Base-by-base conservation (phyloP, 1,140 invertebrate species). In the Lepidurus apus region DNA sequence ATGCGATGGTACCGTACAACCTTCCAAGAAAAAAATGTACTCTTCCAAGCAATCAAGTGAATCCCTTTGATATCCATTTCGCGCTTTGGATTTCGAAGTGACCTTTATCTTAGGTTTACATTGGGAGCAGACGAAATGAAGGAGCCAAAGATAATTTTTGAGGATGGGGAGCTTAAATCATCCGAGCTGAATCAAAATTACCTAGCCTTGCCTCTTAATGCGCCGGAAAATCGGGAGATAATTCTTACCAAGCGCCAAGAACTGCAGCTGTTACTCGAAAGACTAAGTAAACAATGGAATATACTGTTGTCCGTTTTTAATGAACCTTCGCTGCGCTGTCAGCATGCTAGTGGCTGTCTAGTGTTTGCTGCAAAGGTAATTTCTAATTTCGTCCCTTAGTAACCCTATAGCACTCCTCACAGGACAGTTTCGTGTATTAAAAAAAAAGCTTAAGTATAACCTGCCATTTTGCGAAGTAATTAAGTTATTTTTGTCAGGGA, bases 1-100 rank as follows among this genome's bases (percentile, higher is more conserved):
- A 65, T 65, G 53, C 53, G 53, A 7, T 65, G 53, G 53, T 65
- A 65, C 53, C 53, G 53, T 65, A 65, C 53, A 17, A 65, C 53
- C 17, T 65, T 65, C 53, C 53, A 65, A 65, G 17, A 17, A 21
- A 65, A 65, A 5, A 1, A 65, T 65, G 7, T 65, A 21, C 13
- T 65, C 53, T 65, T n/a, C 53, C 53, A 21, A 13, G 53, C 13
- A 65, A 65, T 65, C 17, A 65, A 21, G 53, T 65, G 21, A 65
- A 65, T 13, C 34, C 34, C 3, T 34, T 34, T 34, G 34, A 34
- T 34, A 34, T 2, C 34, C 34, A 17, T 9, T 65, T 47, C 1
- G 53, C 2, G 21, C 17, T 11, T 13, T 1, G 53, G 53, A 65
- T 13, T 21, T 65, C 17, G 21, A 65, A 65, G 13, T 21, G 53